Evolutionary conservation across 2,888 invertebrate genomes (phyloP).

Genomic region (Epistrophe eligans): DNA sequence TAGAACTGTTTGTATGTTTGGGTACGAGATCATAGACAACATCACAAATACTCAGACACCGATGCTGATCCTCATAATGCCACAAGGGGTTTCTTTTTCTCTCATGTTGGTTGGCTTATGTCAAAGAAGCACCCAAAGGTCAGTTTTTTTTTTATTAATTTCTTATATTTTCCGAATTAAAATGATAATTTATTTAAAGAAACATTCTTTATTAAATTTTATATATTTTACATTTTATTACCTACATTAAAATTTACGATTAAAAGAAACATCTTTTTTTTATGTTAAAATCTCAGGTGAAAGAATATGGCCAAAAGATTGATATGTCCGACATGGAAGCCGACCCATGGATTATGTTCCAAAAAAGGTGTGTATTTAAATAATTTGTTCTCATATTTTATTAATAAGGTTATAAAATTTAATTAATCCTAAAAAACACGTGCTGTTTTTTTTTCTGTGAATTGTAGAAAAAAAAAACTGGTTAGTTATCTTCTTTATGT

Average conservation of each 20-base stretch:
- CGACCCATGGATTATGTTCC: constrained; percentile 92
- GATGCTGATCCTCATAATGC: constrained; percentile 94
- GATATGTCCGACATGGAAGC: constrained; percentile 92
- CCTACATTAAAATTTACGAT: neutral
- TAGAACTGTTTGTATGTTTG: constrained; percentile 91
- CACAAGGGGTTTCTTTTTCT: constrained; percentile 93
- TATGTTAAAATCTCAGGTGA: constrained; percentile 83
- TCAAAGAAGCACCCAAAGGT: constrained; percentile 90
- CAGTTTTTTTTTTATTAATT: neutral
- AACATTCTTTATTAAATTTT: no score
- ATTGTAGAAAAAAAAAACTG: neutral
- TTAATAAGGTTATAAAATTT: constrained; percentile 11
- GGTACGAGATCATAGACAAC: constrained; percentile 92
- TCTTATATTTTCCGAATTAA: neutral
- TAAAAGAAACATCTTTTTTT: neutral
- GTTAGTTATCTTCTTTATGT: neutral
- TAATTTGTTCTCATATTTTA: constrained; percentile 35
- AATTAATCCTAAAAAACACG: constrained; percentile 1
- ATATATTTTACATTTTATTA: no score
- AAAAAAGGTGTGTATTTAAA: constrained; percentile 88
- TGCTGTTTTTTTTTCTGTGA: neutral
- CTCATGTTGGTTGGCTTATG: constrained; percentile 94
- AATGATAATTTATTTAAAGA: no score
- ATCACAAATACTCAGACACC: constrained; percentile 89
- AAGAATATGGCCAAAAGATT: constrained; percentile 90